These are phyloP conservation scores for Meloidogyne exigua DNA, from an alignment of 1,140 invertebrate genomes.

Conservation along the genomic window DNA sequence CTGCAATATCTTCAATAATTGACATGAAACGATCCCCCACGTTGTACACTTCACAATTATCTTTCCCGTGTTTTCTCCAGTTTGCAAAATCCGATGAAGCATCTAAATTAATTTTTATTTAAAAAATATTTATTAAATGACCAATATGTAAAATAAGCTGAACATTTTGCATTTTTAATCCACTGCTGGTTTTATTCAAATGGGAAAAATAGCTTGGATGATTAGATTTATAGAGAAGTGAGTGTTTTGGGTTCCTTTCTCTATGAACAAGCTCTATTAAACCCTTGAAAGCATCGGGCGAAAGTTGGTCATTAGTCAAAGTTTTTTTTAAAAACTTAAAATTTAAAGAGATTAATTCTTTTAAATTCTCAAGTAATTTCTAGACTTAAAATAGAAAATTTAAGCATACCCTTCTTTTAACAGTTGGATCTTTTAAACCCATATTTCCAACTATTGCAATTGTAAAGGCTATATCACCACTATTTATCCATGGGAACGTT, in stretches of 20 bases:
- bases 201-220: slow-evolving; percentile 7
- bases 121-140: background rate
- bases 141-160: slow-evolving; percentile 24
- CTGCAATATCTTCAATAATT: slow-evolving; percentile 17
- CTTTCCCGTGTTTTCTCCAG: background rate
- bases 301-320: background rate
- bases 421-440: slow-evolving; percentile 11
- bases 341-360: background rate
- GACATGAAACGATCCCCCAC: slow-evolving; percentile 20
- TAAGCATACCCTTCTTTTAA: background rate
- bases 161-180: slow-evolving; percentile 15
- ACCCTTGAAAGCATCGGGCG: background rate
- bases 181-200: slow-evolving; percentile 13
- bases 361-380: too few species aligned
- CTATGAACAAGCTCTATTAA: slow-evolving; percentile 12
- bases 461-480: background rate
- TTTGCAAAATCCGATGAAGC: slow-evolving; percentile 7
- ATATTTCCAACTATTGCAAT: slow-evolving; percentile 23
- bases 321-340: background rate
- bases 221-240: background rate
- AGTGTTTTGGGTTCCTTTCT: background rate
- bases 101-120: background rate
- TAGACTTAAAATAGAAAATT: background rate
- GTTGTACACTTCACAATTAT: slow-evolving; percentile 17
- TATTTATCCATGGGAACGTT: slow-evolving; percentile 7